Evolutionary conservation across 2,888 invertebrate genomes (phyloP), one percentile per base, ranked within the genome.

Genomic region (Eurytoma adleriae): DNA sequence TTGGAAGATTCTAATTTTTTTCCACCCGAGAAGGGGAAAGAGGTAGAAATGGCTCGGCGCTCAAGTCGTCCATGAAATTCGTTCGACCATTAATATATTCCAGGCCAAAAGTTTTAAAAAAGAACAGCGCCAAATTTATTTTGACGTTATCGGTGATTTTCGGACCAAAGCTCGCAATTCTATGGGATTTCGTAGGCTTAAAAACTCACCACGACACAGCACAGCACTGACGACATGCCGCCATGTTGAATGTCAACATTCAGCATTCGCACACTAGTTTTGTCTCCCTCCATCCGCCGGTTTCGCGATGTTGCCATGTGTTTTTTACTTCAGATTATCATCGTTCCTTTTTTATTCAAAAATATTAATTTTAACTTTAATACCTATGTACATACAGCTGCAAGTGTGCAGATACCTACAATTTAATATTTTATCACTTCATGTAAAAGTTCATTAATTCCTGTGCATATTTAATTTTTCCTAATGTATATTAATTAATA

Each of bases 171-270:
- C 86, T 86, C 84, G 83, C 83, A 84, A 85, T 80, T 83, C 62
- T 48, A 75, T 68, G 68, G 73, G 57, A 74, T 70, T 81, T 73
- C 80, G 68, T 82, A 50, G 70, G 20, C 78, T 79, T 16, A 50
- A 92, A 92, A 93, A 95, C 96, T 95, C 94, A 96, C 96, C 96
- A 96, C 96, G 96, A 96, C 96, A 96, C 96, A 96, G 96, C 96
- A 96, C 95, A 95, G 96, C 96, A 96, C 96, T 96, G 96, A 95
- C 95, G 96, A 96, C 96, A 96, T 95, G 95, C 96, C 96, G 96
- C 96, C 96, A 96, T 96, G 95, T 96, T 96, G 95, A 95, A 95
- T 95, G 95, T 95, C 95, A 95, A 95, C 92, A 92, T 91, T 89
- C 87, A 86, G 88, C 82, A 81, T 48, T 83, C 79, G 79, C 78